These are phyloP conservation scores for Heptranchias perlo DNA, from an alignment of 2,113 vertebrate species.

Conservation along the genomic window DNA sequence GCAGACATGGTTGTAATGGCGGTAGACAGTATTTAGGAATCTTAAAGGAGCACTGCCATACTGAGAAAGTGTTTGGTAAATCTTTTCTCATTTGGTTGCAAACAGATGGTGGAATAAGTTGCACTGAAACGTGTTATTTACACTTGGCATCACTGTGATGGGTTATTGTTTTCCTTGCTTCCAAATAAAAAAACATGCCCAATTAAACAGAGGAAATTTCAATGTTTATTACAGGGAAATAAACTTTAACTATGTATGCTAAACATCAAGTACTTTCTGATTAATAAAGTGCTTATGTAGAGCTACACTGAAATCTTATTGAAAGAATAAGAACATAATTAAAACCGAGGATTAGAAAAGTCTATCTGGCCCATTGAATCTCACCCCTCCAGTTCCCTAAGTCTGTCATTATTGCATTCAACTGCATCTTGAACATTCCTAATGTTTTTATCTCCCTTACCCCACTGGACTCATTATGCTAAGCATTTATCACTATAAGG, in stretches of 20 bases:
- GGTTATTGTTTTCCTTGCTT: background rate
- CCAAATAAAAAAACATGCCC: background rate
- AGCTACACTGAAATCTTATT: background rate
- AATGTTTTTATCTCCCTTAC: background rate
- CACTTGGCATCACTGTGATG: background rate
- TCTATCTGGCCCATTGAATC: background rate
- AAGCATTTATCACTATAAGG: background rate
- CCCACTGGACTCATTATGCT: conserved; percentile 15
- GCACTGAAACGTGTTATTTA: no score
- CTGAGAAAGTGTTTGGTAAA: no score
- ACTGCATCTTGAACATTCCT: background rate
- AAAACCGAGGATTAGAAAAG: background rate
- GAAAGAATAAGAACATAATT: background rate
- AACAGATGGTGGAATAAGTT: no score
- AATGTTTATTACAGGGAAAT: background rate
- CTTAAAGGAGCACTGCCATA: no score
- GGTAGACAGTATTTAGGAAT: no score
- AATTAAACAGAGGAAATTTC: background rate
- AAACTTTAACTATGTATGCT: background rate
- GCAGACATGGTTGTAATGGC: no score
- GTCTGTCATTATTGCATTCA: background rate
- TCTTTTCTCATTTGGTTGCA: no score
- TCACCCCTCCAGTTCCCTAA: background rate
- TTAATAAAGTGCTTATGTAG: background rate
- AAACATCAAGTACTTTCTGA: background rate